Evolutionary conservation across 2,888 invertebrate species (phyloP).

Genomic region (Bruchidius siliquastri): DNA sequence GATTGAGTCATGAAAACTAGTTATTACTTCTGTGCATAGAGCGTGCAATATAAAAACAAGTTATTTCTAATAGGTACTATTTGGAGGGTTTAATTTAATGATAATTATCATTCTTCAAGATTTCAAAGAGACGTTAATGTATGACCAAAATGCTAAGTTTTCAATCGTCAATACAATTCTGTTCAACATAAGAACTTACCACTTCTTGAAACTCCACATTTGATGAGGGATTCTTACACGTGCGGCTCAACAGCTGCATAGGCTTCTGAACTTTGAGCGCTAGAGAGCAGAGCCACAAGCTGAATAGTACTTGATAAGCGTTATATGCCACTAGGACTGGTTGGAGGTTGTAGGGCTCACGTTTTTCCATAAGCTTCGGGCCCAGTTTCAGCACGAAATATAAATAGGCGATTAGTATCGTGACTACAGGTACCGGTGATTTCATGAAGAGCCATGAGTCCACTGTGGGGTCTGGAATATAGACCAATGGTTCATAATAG

Average conservation of each 20-base stretch:
- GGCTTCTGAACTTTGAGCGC: conserved; percentile 41
- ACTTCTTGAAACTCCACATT: conserved; percentile 31
- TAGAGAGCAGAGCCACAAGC: conserved; percentile 61
- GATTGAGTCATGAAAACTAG: too few relatives aligned
- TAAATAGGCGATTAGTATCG: conserved; percentile 62
- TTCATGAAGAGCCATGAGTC: conserved; percentile 76
- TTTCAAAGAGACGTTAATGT: too few relatives aligned
- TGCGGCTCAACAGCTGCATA: conserved; percentile 30
- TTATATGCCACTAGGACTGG: conserved; percentile 75
- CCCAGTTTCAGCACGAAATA: conserved; percentile 72
- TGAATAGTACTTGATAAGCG: conserved; percentile 82
- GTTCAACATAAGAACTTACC: conserved; percentile 23
- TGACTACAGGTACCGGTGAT: conserved; percentile 65
- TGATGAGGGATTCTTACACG: conserved; percentile 32
- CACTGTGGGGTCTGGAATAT: conserved; percentile 64
- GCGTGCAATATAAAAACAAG: too few relatives aligned
- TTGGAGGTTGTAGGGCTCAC: conserved; percentile 69
- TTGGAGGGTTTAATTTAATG: too few relatives aligned
- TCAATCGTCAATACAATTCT: not conserved
- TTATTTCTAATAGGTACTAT: too few relatives aligned
- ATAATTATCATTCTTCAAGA: too few relatives aligned
- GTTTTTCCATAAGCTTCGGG: conserved; percentile 70
- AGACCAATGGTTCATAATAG: not conserved
- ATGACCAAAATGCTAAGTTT: too few relatives aligned
- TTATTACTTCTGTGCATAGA: too few relatives aligned